phyloP scores from a whole-genome alignment of 2,797 vertebrate species.

The Anabacerthia variegaticeps region DNA sequence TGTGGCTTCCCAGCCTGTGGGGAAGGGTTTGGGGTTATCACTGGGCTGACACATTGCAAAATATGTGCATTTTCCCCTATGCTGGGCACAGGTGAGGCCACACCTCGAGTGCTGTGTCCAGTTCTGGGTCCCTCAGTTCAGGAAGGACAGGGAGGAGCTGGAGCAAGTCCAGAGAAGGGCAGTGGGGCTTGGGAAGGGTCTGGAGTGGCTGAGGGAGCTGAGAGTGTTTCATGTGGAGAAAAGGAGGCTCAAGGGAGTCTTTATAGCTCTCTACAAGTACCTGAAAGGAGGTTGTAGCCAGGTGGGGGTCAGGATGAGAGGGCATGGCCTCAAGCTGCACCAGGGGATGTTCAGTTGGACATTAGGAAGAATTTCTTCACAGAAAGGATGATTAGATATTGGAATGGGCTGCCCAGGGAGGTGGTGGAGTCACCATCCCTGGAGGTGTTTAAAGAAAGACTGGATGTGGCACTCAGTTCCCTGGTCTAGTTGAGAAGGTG shows the following conservation, averaged over 20 bases:
- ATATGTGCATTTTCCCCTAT: background rate
- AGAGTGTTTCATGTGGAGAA: background rate
- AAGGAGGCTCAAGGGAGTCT: background rate
- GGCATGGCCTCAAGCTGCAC: background rate
- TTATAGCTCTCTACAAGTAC: rapidly evolving
- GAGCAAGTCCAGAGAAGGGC: background rate
- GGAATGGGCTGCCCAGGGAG: background rate
- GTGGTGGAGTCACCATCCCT: background rate
- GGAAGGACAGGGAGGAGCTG: background rate
- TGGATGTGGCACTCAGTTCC: background rate
- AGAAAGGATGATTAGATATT: background rate
- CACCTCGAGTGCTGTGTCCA: background rate
- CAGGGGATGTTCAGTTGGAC: background rate
- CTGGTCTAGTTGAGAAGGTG: background rate
- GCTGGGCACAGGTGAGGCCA: background rate
- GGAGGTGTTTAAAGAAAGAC: background rate
- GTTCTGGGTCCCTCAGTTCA: background rate
- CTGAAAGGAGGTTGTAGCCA: background rate
- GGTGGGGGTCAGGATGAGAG: background rate
- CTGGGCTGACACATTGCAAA: background rate
- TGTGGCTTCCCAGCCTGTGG: background rate
- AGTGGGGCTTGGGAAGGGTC: background rate
- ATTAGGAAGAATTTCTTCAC: background rate
- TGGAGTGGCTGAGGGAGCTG: background rate
- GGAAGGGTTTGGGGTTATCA: background rate